These are phyloP conservation scores for Ophion slaviceki DNA, from an alignment of 2,888 invertebrate species.

Conservation along the genomic window DNA sequence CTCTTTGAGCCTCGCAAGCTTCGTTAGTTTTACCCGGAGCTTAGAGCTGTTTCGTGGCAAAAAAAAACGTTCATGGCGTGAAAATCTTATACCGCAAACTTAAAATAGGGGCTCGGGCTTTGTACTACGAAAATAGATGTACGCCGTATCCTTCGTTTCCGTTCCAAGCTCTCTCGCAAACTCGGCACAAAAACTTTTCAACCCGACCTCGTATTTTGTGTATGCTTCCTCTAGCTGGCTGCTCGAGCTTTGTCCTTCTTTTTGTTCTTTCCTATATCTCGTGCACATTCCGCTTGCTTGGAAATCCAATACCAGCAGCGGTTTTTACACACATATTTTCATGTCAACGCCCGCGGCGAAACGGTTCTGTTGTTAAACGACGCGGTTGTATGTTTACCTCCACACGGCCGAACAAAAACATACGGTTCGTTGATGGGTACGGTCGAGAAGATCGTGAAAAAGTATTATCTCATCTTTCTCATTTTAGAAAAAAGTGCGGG, in stretches of 20 bases:
- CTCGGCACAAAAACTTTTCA: constrained; percentile 37
- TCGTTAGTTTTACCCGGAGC: not conserved
- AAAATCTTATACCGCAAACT: constrained; percentile 22
- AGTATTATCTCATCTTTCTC: not conserved
- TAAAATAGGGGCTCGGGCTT: constrained; percentile 30
- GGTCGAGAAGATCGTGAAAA: not conserved
- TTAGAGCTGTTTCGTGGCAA: not conserved
- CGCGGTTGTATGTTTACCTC: not conserved
- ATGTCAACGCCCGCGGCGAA: constrained; percentile 35
- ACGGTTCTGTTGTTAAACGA: constrained; percentile 14
- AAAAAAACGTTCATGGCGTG: constrained; percentile 15
- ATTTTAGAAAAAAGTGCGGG: not conserved
- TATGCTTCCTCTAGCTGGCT: constrained; percentile 8
- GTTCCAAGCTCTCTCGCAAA: constrained; percentile 17
- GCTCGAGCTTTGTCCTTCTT: constrained; percentile 12
- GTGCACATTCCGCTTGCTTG: constrained; percentile 11
- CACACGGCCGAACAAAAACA: not conserved
- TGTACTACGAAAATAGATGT: constrained; percentile 41
- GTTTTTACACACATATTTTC: constrained; percentile 38
- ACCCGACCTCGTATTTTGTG: constrained; percentile 44
- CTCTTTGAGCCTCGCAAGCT: constrained; percentile 13
- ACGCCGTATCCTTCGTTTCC: constrained; percentile 43
- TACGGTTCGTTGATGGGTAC: not conserved
- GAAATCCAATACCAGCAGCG: not conserved
- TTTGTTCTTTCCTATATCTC: constrained; percentile 4